Percentiles rank a stretch among this genome's conserved stretches.
Conservation (phyloP, 2,888 invertebrate genomes). For the Caenorhabditis macrosperma region DNA sequence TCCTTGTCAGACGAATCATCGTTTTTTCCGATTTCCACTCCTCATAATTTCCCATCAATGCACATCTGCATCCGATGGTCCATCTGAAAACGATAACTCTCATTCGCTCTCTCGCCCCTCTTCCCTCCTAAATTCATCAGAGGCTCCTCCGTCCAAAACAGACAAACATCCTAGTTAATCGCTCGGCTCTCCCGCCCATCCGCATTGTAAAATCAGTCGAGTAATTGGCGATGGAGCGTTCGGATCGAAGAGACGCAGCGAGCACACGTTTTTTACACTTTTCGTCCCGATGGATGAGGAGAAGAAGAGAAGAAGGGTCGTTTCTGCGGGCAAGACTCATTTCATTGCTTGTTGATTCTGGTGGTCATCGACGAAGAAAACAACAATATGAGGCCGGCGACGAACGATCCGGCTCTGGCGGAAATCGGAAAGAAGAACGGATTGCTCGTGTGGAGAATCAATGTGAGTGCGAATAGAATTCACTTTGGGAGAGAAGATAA, state of each 20-base stretch:
- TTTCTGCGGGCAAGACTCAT: slow-evolving; percentile 32
- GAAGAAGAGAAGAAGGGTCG: slow-evolving; percentile 28
- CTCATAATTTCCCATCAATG: no score
- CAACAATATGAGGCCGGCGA: slow-evolving; percentile 32
- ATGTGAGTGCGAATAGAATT: slow-evolving; percentile 64
- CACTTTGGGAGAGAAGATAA: no score
- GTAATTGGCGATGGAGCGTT: slow-evolving; percentile 35
- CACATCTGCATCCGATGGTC: no score
- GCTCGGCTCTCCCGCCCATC: slow-evolving; percentile 28
- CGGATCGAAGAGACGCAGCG: slow-evolving; percentile 17
- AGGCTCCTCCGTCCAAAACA: slow-evolving; percentile 7
- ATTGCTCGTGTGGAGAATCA: slow-evolving; percentile 79
- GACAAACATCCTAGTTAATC: slow-evolving; percentile 42
- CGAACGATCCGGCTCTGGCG: slow-evolving; percentile 69
- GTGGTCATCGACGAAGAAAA: slow-evolving; percentile 28
- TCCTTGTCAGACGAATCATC: no score
- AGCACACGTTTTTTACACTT: slow-evolving; percentile 53
- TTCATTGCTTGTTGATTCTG: slow-evolving; percentile 52
- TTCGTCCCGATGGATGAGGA: slow-evolving; percentile 12
- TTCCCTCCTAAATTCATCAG: not conserved
- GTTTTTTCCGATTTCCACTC: not conserved
- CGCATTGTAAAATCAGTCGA: slow-evolving; percentile 52
- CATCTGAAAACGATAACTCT: not conserved
- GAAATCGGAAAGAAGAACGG: slow-evolving; percentile 77
- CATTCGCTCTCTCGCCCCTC: not conserved